Percentiles rank a stretch among this genome's conserved stretches.
phyloP scores from a whole-genome alignment of 2,113 vertebrate genomes.

The Guaruba guarouba region DNA sequence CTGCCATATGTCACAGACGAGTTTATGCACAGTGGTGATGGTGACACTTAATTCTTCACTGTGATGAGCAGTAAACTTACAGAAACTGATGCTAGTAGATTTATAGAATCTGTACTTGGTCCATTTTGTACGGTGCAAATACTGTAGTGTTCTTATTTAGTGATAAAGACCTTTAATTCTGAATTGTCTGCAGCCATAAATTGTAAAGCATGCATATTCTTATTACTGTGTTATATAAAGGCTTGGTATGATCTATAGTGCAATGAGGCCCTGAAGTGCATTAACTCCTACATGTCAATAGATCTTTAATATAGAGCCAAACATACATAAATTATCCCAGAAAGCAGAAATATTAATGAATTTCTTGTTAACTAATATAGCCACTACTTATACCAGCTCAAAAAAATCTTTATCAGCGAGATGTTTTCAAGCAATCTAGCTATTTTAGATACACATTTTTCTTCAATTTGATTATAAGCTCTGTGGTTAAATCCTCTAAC shows the following conservation, averaged over 20 bases:
- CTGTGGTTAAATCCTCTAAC: background rate
- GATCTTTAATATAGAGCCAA: background rate
- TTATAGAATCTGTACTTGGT: background rate
- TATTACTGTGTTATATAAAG: background rate
- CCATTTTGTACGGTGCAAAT: background rate
- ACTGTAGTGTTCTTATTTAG: background rate
- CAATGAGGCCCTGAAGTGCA: background rate
- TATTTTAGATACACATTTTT: background rate
- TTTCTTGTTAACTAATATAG: background rate
- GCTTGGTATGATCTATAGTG: background rate
- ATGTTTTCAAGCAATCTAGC: background rate
- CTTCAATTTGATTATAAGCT: background rate
- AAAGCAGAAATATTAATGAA: background rate
- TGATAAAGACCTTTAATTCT: background rate
- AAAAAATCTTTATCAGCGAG: background rate
- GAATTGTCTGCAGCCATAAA: background rate
- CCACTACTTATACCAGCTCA: background rate
- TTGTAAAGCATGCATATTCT: background rate
- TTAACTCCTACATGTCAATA: background rate
- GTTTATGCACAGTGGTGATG: background rate
- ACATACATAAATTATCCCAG: background rate
- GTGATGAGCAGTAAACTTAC: background rate
- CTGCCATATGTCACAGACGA: background rate
- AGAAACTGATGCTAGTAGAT: background rate
- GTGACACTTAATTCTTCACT: background rate